These are phyloP conservation scores for Plodia interpunctella DNA, from an alignment of 1,140 invertebrate genomes.

Conservation along the genomic window DNA sequence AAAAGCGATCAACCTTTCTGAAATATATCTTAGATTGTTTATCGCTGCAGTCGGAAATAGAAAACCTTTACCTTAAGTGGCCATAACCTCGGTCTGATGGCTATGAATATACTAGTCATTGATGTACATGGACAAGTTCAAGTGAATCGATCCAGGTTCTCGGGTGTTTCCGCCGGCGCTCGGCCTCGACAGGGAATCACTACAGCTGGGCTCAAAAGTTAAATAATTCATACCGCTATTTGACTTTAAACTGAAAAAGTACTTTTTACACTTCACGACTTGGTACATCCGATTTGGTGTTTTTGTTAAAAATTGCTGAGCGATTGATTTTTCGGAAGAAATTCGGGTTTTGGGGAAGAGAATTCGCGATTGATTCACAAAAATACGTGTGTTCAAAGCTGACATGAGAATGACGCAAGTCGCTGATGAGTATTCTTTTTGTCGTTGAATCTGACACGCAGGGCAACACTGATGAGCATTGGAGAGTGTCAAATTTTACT, in stretches of 20 bases:
- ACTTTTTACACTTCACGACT: background rate
- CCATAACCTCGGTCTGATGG: background rate
- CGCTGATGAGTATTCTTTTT: too few species aligned
- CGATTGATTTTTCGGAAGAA: too few species aligned
- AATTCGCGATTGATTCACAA: too few species aligned
- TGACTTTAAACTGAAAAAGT: slow-evolving; percentile 3
- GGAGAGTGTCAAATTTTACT: too few species aligned
- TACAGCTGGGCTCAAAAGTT: slow-evolving; percentile 5
- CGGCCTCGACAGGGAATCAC: background rate
- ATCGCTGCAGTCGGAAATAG: background rate
- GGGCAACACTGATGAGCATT: too few species aligned
- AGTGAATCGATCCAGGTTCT: slow-evolving; percentile 6
- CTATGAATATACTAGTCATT: slow-evolving; percentile 1
- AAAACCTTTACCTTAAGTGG: background rate
- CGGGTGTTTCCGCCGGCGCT: background rate
- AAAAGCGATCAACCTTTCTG: too few species aligned
- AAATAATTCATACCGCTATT: slow-evolving; percentile 12
- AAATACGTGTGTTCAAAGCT: too few species aligned
- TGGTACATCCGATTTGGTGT: too few species aligned
- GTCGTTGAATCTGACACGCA: too few species aligned
- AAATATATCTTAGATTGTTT: background rate
- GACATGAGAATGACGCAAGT: too few species aligned
- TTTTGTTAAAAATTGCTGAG: too few species aligned
- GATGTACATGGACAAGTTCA: slow-evolving; percentile 7
- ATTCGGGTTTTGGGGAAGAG: background rate